phyloP scores from a whole-genome alignment of 1,140 invertebrate genomes.

The Portunus trituberculatus region DNA sequence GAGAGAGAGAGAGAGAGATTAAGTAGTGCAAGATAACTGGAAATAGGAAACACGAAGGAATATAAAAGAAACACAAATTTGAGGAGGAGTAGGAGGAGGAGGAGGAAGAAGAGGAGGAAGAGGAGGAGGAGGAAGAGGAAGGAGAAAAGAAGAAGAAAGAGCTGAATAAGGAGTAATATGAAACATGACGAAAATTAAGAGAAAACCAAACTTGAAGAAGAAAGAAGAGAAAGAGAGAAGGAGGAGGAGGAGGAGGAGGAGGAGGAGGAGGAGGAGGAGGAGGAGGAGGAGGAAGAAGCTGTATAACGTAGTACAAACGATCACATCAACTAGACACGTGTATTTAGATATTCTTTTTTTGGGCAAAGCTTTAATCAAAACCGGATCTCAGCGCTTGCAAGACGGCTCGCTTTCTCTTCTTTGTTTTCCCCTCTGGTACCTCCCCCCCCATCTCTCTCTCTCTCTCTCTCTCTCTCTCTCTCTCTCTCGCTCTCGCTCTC shows the following conservation, averaged over 20 bases:
- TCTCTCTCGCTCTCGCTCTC: too few species aligned
- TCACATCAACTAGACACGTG: background rate
- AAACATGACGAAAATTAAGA: too few species aligned
- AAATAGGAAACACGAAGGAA: too few species aligned
- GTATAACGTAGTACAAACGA: background rate
- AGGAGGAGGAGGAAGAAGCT: too few species aligned
- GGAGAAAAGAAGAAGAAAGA: background rate
- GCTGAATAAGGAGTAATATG: too few species aligned
- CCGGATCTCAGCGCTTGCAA: background rate
- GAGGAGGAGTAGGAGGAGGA: too few species aligned
- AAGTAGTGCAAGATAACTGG: too few species aligned
- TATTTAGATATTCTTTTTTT: background rate
- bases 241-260: background rate
- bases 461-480: background rate
- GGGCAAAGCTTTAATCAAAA: background rate
- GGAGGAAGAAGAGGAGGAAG: too few species aligned
- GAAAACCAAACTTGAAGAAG: background rate
- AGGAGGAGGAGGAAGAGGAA: background rate
- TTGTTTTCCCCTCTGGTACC: background rate
- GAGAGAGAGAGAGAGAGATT: too few species aligned
- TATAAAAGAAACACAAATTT: too few species aligned
- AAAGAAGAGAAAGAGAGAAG: background rate
- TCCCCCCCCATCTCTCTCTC: background rate
- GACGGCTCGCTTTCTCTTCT: background rate
- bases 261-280: background rate